Evolutionary conservation across 1,140 invertebrate genomes (phyloP).

Genomic region (Aphaenogaster ashmeadi): DNA sequence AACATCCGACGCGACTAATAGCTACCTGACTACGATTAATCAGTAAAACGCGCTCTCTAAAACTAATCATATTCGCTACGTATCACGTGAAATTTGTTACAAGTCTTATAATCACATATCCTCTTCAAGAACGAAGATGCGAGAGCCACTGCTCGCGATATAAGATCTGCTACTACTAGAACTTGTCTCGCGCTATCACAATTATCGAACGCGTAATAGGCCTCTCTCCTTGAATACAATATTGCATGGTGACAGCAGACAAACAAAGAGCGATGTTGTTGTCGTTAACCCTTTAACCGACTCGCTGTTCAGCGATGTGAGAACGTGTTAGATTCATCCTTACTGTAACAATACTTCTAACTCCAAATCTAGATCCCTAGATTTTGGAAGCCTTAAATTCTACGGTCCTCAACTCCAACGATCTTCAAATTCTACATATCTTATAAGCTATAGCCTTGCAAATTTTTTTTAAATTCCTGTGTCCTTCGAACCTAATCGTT

Average conservation of each 20-base stretch:
- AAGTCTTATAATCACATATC: constrained; percentile 83
- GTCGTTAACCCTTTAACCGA: constrained; percentile 54
- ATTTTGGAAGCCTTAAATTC: constrained; percentile 22
- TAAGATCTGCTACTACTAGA: constrained; percentile 79
- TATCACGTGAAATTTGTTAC: constrained; percentile 84
- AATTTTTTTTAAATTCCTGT: not conserved
- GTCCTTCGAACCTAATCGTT: not conserved
- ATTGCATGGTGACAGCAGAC: constrained; percentile 67
- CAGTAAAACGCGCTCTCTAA: constrained; percentile 55
- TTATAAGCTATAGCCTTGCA: constrained; percentile 15
- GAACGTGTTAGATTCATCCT: not conserved
- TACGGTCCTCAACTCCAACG: not conserved
- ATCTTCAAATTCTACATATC: not conserved
- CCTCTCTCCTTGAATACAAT: constrained; percentile 42
- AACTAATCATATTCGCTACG: constrained; percentile 72
- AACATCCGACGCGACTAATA: constrained; percentile 51
- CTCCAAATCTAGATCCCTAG: not conserved
- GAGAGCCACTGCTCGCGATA: constrained; percentile 77
- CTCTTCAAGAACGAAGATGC: constrained; percentile 79
- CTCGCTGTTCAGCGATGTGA: not conserved
- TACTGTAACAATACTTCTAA: constrained; percentile 24
- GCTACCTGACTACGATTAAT: constrained; percentile 70
- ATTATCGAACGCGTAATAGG: constrained; percentile 69
- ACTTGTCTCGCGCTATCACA: constrained; percentile 83
- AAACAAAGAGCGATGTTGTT: constrained; percentile 32